Percentiles rank a stretch among this genome's conserved stretches.
Evolutionary conservation across 1,140 invertebrate species (phyloP).

Genomic region (Bilobella aurantiaca): DNA sequence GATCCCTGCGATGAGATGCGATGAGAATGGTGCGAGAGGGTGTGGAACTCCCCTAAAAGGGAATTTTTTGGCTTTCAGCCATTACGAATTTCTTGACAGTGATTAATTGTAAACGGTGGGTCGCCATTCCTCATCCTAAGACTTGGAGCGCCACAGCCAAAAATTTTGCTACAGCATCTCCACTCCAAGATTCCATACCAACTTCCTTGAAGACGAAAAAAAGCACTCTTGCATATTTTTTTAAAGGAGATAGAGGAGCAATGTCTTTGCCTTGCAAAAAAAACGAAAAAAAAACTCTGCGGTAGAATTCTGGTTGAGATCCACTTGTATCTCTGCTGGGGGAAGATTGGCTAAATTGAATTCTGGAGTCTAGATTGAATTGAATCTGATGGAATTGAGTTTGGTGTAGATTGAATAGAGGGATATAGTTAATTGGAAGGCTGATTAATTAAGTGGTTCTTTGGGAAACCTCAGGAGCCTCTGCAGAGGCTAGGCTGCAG

Average conservation of each 20-base stretch:
- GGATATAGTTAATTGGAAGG: neutral
- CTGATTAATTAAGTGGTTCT: conserved; percentile 5
- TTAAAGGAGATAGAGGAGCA: no score
- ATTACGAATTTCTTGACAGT: conserved; percentile 35
- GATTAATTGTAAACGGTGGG: conserved; percentile 35
- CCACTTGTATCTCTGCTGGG: no score
- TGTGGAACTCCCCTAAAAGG: conserved; percentile 33
- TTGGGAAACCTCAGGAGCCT: neutral
- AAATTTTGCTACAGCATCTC: no score
- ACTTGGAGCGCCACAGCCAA: no score
- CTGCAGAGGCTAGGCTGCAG: neutral
- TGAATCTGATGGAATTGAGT: no score
- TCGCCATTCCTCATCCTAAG: conserved; percentile 33
- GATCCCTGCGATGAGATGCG: neutral
- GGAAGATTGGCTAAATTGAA: no score
- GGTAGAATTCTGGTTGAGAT: neutral
- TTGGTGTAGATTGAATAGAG: no score
- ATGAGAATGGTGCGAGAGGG: conserved; percentile 15
- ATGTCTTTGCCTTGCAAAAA: neutral
- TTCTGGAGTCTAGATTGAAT: no score
- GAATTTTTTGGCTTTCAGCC: conserved; percentile 36
- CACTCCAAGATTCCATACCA: no score
- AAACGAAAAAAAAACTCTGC: neutral
- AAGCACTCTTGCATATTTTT: conserved; percentile 1
- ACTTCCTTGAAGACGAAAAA: conserved; percentile 6